Base-by-base conservation (phyloP, 2,888 invertebrate genomes). In the Plusia festucae region DNA sequence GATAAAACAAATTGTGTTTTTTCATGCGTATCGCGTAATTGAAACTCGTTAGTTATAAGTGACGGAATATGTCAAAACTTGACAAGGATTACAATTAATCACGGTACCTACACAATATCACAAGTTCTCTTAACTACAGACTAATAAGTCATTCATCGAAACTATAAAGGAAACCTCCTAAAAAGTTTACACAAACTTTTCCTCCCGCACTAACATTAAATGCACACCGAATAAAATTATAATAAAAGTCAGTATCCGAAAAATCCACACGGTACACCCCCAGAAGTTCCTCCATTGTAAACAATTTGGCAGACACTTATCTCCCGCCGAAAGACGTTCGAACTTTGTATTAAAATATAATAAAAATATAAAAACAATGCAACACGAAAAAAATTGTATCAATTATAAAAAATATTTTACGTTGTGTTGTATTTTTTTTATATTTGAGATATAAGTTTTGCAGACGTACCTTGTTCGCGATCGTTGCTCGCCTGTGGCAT, bases 391-490 rank as follows among this genome's bases (percentile, higher is more conserved):
- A 27, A 7, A 18, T 4, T 2, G 18, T 0, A 2, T 0, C 2
- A 1, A 6, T 27, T 52, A 62, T 60, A 51, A 62, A 56, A 2
- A 9, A n/a, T 18, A 16, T 49, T 49, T 18, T n/a, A n/a, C n/a
- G 16, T 15, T n/a, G 11, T n/a, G 11, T 49, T 49, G 16, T 49
- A 11, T 49, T 49, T 49, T 49, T 49, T 49, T 46, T 61, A 8
- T 32, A 18, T 30, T 34, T 53, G n/a, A 40, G 57, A 69, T 73
- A 71, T 32, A 84, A 84, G 76, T 81, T 83, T 79, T 59, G 82
- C 65, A 75, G 73, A 89, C 90, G 85, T 90, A 91, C 91, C 91
- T 88, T 84, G 88, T 60, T 88, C 89, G 85, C 73, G 73, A 58
- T 68, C 86, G 74, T 68, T 76, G 65, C 70, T 69, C 62, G 81